Conservation (phyloP, 2,113 vertebrate genomes). For the Indicator indicator region DNA sequence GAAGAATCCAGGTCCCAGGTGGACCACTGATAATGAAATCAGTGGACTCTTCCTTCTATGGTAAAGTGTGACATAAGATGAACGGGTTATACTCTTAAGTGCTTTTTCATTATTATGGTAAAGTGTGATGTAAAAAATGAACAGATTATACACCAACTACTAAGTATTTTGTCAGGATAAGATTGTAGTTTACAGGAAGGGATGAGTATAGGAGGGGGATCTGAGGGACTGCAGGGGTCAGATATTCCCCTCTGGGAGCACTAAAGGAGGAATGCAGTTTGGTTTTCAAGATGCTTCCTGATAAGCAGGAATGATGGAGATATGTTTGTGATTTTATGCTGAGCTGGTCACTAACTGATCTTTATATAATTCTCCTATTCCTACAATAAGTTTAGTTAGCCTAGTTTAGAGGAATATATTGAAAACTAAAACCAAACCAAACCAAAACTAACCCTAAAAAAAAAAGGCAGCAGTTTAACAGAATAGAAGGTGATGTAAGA, state of each 20-base stretch:
- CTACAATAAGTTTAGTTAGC: not conserved
- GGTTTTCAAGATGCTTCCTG: not conserved
- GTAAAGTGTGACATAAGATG: not conserved
- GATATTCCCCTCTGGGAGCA: not conserved
- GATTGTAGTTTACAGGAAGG: not conserved
- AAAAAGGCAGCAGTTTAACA: not conserved
- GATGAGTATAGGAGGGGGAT: not conserved
- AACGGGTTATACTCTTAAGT: not conserved
- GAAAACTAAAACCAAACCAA: not conserved
- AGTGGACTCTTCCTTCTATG: not conserved
- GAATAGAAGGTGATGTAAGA: not conserved
- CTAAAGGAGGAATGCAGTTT: not conserved
- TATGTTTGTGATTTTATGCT: not conserved
- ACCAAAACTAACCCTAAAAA: not conserved
- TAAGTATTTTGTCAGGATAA: not conserved
- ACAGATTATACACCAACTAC: not conserved
- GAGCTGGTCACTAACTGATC: not conserved
- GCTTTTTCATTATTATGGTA: not conserved
- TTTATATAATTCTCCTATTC: not conserved
- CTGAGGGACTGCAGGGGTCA: not conserved
- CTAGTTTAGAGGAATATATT: not conserved
- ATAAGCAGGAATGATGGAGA: not conserved
- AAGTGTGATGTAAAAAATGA: not conserved
- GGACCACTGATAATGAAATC: not conserved
- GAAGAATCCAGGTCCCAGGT: not conserved